A percentile compares a stretch with the other conserved stretches of the same genome.
Evolutionary conservation across 2,113 vertebrate species (phyloP).

Genomic region (Hiodon alosoides): DNA sequence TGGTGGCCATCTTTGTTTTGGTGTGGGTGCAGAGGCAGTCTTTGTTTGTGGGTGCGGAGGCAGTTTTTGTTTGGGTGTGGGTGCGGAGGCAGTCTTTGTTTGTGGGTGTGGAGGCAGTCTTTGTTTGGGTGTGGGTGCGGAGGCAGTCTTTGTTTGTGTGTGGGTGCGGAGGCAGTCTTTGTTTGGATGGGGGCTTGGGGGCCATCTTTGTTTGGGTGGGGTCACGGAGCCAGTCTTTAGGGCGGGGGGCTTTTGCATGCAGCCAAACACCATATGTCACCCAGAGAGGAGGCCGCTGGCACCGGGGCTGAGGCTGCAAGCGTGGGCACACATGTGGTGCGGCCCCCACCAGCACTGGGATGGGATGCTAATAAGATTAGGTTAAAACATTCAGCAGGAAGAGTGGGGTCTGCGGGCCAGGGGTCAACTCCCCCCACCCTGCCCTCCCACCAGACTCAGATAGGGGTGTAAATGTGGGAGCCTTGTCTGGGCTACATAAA

Average conservation of each 20-base stretch:
- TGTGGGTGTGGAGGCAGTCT: too few species aligned
- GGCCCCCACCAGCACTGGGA: conserved; percentile 57
- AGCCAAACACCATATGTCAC: conserved; percentile 83
- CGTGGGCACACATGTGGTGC: conserved; percentile 73
- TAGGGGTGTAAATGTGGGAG: conserved; percentile 17
- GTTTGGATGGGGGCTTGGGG: conserved; percentile 56
- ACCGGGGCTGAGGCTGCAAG: conserved; percentile 37
- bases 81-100: too few species aligned
- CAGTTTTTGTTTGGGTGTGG: too few species aligned
- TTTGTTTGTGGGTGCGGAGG: too few species aligned
- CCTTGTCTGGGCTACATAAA: neutral
- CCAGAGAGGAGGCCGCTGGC: conserved; percentile 68
- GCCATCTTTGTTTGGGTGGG: conserved; percentile 71
- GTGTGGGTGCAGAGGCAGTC: too few species aligned
- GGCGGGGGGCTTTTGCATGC: conserved; percentile 54
- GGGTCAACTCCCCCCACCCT: neutral
- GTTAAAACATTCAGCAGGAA: conserved; percentile 51
- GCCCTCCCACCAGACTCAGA: conserved; percentile 38
- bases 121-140: neutral
- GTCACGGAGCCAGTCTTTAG: conserved; percentile 41
- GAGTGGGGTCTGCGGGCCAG: conserved; percentile 46
- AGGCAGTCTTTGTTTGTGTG: conserved; percentile 41
- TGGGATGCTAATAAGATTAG: conserved; percentile 76
- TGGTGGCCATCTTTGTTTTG: too few species aligned
- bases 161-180: conserved; percentile 73